These are phyloP conservation scores for Pandemis corylana DNA, from an alignment of 2,888 invertebrate genomes.

Conservation along the genomic window DNA sequence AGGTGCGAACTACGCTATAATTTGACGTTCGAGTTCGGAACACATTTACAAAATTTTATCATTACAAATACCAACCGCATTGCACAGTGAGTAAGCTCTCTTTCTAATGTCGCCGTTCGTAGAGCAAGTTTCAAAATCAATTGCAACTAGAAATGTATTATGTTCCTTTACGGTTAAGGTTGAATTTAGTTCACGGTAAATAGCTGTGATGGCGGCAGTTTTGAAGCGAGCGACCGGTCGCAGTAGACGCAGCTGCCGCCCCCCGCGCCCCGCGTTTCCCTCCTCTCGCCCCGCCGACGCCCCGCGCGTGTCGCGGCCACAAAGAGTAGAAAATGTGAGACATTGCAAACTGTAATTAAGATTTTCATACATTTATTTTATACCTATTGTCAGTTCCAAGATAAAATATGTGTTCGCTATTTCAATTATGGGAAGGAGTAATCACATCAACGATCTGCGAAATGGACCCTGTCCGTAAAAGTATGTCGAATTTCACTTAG, in stretches of 20 bases:
- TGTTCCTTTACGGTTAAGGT: not conserved
- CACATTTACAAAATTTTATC: conserved; percentile 2
- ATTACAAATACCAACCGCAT: conserved; percentile 9
- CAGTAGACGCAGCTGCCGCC: conserved; percentile 81
- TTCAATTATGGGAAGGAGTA: too few relatives aligned
- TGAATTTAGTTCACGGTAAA: conserved; percentile 48
- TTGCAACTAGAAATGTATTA: not conserved
- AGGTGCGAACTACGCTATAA: conserved; percentile 36
- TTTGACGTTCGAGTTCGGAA: conserved; percentile 28
- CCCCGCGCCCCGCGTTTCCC: conserved; percentile 54
- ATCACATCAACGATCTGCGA: too few relatives aligned
- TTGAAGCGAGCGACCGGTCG: conserved; percentile 72
- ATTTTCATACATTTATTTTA: not conserved
- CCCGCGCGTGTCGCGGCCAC: conserved; percentile 78
- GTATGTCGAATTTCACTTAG: too few relatives aligned
- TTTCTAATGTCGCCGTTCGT: conserved; percentile 3
- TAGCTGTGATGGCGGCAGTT: conserved; percentile 72
- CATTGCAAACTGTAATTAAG: not conserved
- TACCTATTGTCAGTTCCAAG: not conserved
- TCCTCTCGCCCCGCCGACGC: conserved; percentile 56
- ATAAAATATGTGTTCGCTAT: too few relatives aligned
- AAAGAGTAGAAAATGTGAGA: conserved; percentile 53
- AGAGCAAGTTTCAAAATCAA: conserved; percentile 15
- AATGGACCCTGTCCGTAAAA: too few relatives aligned
- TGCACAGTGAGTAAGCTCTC: not conserved